phyloP scores from a whole-genome alignment of 2,797 vertebrate species.

The Enteromius afrohamiltoni region DNA sequence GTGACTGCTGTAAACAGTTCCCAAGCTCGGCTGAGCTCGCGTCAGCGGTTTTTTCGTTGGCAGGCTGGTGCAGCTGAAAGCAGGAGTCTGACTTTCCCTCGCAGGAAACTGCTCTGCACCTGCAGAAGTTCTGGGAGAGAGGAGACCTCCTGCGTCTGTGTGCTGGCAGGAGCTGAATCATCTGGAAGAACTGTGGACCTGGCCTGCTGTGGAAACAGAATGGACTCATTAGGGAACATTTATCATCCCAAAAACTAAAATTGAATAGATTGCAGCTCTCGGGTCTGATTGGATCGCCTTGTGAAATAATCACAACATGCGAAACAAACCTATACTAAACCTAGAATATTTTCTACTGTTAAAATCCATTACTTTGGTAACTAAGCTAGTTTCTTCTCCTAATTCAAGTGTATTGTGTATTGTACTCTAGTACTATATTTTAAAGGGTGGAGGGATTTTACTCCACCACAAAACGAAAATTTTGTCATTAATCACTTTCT shows the following conservation, averaged over 20 bases:
- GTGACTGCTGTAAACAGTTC: not conserved
- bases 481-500: too few relatives aligned
- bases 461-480: too few relatives aligned
- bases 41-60: slow-evolving; percentile 67
- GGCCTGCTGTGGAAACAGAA: slow-evolving; percentile 42
- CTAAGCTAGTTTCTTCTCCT: not conserved
- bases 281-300: slow-evolving; percentile 1
- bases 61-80: slow-evolving; percentile 64
- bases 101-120: slow-evolving; percentile 71
- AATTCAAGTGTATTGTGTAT: not conserved
- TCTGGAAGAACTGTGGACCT: slow-evolving; percentile 25
- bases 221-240: slow-evolving; percentile 21
- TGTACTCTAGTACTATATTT: not conserved
- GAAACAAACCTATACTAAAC: not conserved
- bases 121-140: slow-evolving; percentile 70
- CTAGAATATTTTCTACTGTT: not conserved
- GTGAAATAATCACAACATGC: not conserved
- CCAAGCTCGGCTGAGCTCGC: not conserved
- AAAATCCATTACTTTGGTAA: slow-evolving; percentile 5
- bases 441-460: too few relatives aligned
- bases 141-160: slow-evolving; percentile 52
- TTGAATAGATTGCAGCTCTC: slow-evolving; percentile 17
- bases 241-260: not conserved
- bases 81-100: slow-evolving; percentile 72
- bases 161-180: slow-evolving; percentile 32